Conservation (phyloP, 2,888 invertebrate species). For the Catonia carolina region DNA sequence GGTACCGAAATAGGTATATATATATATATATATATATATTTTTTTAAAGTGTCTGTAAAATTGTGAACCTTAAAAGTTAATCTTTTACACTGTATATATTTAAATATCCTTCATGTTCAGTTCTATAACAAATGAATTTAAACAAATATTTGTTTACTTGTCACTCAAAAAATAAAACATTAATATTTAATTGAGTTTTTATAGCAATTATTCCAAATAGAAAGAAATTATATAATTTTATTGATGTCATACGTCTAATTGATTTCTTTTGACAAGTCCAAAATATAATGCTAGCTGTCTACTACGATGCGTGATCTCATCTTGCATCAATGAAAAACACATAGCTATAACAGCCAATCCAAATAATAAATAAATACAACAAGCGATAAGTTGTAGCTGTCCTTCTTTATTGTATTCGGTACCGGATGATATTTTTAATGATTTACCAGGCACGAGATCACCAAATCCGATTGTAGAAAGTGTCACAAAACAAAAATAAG, state of each 20-base stretch:
- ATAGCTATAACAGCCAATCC: slow-evolving; percentile 76
- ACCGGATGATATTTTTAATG: slow-evolving; percentile 37
- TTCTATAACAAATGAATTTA: too few species aligned
- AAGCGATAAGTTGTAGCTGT: slow-evolving; percentile 68
- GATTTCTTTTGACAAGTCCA: slow-evolving; percentile 49
- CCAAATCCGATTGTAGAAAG: slow-evolving; percentile 80
- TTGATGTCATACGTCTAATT: slow-evolving; percentile 2
- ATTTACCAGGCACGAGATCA: slow-evolving; percentile 56
- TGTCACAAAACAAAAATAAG: slow-evolving; percentile 80
- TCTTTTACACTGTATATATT: too few species aligned
- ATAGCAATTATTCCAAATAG: too few species aligned
- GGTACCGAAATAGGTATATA: too few species aligned
- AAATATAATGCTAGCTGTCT: slow-evolving; percentile 62
- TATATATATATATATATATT: too few species aligned
- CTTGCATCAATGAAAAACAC: slow-evolving; percentile 77
- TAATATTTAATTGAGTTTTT: too few species aligned
- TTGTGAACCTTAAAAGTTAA: too few species aligned
- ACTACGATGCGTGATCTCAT: slow-evolving; percentile 67
- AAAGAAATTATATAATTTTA: too few species aligned
- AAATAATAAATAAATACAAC: slow-evolving; percentile 69
- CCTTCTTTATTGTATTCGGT: slow-evolving; percentile 37
- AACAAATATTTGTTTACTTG: too few species aligned
- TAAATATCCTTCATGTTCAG: too few species aligned
- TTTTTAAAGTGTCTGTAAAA: too few species aligned
- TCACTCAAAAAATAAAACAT: too few species aligned